These are phyloP conservation scores for Numenius phaeopus DNA, from an alignment of 2,797 vertebrate genomes.

Conservation along the genomic window DNA sequence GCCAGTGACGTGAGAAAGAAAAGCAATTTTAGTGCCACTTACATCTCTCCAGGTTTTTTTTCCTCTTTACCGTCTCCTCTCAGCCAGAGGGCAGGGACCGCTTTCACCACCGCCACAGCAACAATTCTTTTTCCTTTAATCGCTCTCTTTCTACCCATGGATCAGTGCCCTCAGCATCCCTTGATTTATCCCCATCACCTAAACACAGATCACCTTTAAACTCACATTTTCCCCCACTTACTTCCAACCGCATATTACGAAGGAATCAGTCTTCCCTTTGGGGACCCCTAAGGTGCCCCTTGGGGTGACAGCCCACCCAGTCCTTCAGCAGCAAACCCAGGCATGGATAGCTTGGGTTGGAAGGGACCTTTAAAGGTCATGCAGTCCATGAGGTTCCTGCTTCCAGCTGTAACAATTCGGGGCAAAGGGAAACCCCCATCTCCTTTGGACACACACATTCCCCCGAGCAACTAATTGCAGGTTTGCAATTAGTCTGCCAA, in stretches of 20 bases:
- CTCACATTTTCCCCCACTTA: not conserved
- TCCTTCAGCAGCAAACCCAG: not conserved
- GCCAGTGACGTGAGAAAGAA: not conserved
- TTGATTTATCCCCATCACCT: not conserved
- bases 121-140: not conserved
- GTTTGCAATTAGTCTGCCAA: not conserved
- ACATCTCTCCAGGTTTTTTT: not conserved
- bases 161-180: not conserved
- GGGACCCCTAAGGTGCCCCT: not conserved
- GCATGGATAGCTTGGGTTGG: not conserved
- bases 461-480: not conserved
- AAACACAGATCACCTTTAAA: not conserved
- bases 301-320: not conserved
- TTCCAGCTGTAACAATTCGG: not conserved
- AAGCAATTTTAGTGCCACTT: not conserved
- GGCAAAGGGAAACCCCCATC: not conserved
- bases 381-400: not conserved
- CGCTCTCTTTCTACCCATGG: not conserved
- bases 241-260: not conserved
- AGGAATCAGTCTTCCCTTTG: not conserved
- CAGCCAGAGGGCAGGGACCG: fast-evolving
- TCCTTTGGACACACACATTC: not conserved
- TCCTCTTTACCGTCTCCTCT: not conserved
- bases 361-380: not conserved
- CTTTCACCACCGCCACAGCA: not conserved